Conservation (phyloP, 37 sponge, comb jelly and placozoan genomes). For the Bolinopsis microptera region DNA sequence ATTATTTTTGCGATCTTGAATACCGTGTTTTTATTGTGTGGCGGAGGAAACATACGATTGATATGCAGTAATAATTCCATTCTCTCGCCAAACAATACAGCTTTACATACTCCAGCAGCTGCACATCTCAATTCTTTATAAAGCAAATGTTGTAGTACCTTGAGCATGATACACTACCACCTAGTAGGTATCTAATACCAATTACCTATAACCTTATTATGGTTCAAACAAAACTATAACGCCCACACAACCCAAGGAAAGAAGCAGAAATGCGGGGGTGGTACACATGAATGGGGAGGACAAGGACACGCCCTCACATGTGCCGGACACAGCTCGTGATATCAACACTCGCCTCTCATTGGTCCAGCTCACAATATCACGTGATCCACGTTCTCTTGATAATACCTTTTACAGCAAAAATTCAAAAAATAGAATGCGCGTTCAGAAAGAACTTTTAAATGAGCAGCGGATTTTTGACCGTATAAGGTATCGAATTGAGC, state of each 20-base stretch:
- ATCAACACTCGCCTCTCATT: background rate
- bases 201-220: no score
- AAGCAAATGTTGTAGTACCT: no score
- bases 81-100: no score
- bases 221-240: no score
- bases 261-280: background rate
- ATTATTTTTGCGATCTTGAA: no score
- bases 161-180: no score
- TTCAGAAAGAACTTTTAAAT: background rate
- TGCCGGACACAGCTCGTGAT: background rate
- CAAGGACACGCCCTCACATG: background rate
- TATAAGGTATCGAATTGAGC: background rate
- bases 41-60: no score
- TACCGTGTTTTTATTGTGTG: no score
- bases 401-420: slow-evolving; percentile 32
- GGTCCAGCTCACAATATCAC: background rate
- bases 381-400: background rate
- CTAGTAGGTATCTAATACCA: no score
- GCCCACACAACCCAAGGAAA: background rate
- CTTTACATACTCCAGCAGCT: no score
- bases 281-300: background rate
- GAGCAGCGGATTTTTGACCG: background rate
- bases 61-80: no score
- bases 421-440: background rate
- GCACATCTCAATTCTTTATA: no score